These are phyloP conservation scores for Aricia agestis DNA, from an alignment of 1,140 invertebrate species.

Conservation along the genomic window DNA sequence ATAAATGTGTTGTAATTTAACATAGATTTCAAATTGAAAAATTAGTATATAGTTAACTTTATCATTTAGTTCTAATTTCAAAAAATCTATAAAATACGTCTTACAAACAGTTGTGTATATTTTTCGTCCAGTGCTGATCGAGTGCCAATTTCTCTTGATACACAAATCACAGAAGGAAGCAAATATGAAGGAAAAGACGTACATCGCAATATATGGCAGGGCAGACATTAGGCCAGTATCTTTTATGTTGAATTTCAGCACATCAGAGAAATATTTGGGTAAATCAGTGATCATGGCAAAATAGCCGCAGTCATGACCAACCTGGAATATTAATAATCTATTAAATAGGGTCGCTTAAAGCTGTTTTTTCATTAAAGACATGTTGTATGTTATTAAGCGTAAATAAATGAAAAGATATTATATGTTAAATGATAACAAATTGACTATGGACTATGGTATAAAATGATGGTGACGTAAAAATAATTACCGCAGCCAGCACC, in stretches of 20 bases:
- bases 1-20: too few relatives aligned
- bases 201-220: conserved; percentile 85
- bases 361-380: too few relatives aligned
- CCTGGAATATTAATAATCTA: conserved; percentile 33
- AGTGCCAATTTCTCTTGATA: conserved; percentile 77
- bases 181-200: conserved; percentile 79
- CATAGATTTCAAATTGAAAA: too few relatives aligned
- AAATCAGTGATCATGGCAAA: conserved; percentile 95
- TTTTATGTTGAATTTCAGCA: conserved; percentile 88
- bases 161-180: conserved; percentile 82
- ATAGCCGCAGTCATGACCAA: conserved; percentile 94
- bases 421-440: too few relatives aligned
- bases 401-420: too few relatives aligned
- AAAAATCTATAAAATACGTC: conserved; percentile 25
- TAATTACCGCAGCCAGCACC: conserved; percentile 77
- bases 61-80: too few relatives aligned
- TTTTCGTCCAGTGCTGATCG: conserved; percentile 81
- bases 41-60: too few relatives aligned
- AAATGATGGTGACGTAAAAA: too few relatives aligned
- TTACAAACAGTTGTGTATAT: conserved; percentile 83
- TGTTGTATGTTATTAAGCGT: too few relatives aligned
- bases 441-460: too few relatives aligned
- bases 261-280: conserved; percentile 93
- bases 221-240: conserved; percentile 83
- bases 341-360: not conserved